These are phyloP conservation scores for Onchidella celtica DNA, from an alignment of 2,888 invertebrate genomes.

Conservation along the genomic window DNA sequence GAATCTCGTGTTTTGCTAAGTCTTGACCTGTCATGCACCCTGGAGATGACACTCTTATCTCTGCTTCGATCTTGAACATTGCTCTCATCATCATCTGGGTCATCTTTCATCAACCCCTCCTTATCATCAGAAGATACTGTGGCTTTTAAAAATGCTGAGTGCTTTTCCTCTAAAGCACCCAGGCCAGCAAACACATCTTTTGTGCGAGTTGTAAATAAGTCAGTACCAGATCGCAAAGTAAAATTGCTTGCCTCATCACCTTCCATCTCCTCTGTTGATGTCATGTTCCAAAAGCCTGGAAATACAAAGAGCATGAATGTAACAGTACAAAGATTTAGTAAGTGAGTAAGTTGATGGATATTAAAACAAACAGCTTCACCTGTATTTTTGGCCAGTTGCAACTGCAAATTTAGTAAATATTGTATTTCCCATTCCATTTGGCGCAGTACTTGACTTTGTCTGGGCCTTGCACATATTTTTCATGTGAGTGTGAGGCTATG, in stretches of 20 bases:
- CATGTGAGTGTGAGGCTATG: too few relatives aligned
- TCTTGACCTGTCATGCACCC: background rate
- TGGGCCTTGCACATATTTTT: too few relatives aligned
- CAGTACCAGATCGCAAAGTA: conserved; percentile 30
- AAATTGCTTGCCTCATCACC: conserved; percentile 1
- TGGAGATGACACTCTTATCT: background rate
- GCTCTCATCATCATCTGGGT: conserved; percentile 35
- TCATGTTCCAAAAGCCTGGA: background rate
- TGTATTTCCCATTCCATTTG: too few relatives aligned
- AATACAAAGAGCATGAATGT: background rate
- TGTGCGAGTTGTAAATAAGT: conserved; percentile 41
- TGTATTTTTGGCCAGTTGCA: too few relatives aligned
- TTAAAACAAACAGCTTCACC: too few relatives aligned
- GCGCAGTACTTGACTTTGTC: too few relatives aligned
- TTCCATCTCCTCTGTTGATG: conserved; percentile 6
- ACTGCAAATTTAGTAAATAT: too few relatives aligned
- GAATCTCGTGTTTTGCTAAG: conserved; percentile 19
- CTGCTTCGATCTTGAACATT: background rate
- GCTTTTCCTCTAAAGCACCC: conserved; percentile 63
- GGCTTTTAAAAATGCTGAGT: conserved; percentile 60
- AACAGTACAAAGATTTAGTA: too few relatives aligned
- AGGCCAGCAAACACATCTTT: conserved; percentile 49
- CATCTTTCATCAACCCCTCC: conserved; percentile 47
- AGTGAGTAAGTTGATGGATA: too few relatives aligned
- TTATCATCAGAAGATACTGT: background rate